Percentiles rank a stretch among this genome's conserved stretches.
phyloP scores from a whole-genome alignment of 2,113 vertebrate species.

The Anoura caudifer region DNA sequence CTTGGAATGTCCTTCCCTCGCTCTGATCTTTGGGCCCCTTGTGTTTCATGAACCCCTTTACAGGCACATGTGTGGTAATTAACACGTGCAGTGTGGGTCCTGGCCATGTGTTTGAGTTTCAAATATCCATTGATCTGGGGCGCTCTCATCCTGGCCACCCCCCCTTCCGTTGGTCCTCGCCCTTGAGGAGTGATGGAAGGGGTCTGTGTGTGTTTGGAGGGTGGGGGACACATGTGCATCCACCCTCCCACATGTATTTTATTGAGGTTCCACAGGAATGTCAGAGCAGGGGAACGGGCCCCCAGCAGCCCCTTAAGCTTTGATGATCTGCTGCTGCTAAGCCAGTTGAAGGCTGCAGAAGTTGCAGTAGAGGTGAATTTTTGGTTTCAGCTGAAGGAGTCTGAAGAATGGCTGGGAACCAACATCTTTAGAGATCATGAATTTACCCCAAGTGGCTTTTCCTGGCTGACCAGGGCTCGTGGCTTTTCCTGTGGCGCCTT shows the following conservation, averaged over 20 bases:
- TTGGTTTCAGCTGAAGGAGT: background rate
- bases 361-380: background rate
- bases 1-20: conserved; percentile 77
- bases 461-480: background rate
- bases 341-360: background rate
- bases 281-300: background rate
- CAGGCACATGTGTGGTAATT: conserved; percentile 84
- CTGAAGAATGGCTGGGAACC: background rate
- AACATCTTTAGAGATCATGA: background rate
- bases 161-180: conserved; percentile 39
- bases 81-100: conserved; percentile 82
- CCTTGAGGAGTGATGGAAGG: conserved; percentile 72
- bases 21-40: conserved; percentile 81
- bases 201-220: background rate
- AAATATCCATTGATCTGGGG: conserved; percentile 83
- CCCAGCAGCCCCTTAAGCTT: background rate
- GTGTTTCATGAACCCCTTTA: conserved; percentile 83
- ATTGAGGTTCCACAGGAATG: background rate
- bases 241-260: conserved; percentile 19
- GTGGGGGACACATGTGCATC: background rate
- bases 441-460: background rate
- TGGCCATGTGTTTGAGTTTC: conserved; percentile 84
- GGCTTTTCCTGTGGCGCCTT: background rate
- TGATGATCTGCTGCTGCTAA: background rate
- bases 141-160: conserved; percentile 23